A percentile compares a stretch with the other conserved stretches of the same genome.
Conservation (phyloP, 2,888 invertebrate genomes). For the Tenodera sinensis region DNA sequence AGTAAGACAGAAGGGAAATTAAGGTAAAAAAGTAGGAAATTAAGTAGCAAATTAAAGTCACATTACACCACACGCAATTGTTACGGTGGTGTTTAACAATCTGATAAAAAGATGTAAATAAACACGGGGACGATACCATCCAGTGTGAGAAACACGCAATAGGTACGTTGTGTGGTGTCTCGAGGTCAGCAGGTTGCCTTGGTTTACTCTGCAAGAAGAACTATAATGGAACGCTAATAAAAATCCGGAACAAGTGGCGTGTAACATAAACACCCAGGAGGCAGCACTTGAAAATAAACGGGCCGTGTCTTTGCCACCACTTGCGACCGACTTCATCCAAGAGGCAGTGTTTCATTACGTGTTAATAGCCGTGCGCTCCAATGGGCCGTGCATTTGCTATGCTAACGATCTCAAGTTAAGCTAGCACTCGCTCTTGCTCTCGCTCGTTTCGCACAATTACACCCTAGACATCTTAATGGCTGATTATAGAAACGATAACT, state of each 20-base stretch:
- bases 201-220: not conserved
- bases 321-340: not conserved
- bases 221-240: not conserved
- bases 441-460: slow-evolving; percentile 14
- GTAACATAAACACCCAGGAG: not conserved
- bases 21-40: not conserved
- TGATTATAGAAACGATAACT: slow-evolving; percentile 19
- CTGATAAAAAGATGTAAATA: not conserved
- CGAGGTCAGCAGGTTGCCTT: not conserved
- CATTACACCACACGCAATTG: not conserved
- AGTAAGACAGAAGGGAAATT: not conserved
- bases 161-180: not conserved
- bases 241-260: not conserved
- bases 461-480: slow-evolving; percentile 19
- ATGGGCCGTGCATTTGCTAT: slow-evolving; percentile 5
- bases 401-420: not conserved
- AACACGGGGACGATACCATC: not conserved
- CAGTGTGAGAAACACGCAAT: not conserved
- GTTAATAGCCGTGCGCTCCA: slow-evolving; percentile 15
- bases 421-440: not conserved
- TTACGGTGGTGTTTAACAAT: not conserved
- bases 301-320: not conserved
- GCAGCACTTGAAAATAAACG: not conserved
- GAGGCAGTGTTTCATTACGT: slow-evolving; percentile 13
- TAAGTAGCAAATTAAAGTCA: not conserved